phyloP scores from a whole-genome alignment of 1,140 invertebrate genomes.

The Scaptomyza graminum region DNA sequence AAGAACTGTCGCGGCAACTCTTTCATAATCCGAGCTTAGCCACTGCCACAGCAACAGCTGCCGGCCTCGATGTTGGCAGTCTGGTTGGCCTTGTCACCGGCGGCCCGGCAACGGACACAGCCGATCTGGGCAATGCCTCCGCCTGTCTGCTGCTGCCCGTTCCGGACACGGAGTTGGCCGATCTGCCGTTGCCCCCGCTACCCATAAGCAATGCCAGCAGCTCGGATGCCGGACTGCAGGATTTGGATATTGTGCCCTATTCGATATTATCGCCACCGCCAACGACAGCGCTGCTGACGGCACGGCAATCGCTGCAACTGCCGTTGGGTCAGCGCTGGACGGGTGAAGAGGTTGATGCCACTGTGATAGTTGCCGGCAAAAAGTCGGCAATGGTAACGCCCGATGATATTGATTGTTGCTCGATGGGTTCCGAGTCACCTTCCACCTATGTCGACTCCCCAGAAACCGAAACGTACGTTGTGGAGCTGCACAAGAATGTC shows the following conservation, averaged over 20 bases:
- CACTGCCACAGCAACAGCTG: slow-evolving; percentile 63
- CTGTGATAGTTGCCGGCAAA: slow-evolving; percentile 74
- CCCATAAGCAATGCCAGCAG: slow-evolving; percentile 46
- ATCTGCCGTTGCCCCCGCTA: slow-evolving; percentile 78
- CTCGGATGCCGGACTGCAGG: slow-evolving; percentile 49
- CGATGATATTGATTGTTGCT: slow-evolving; percentile 51
- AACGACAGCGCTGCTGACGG: slow-evolving; percentile 26
- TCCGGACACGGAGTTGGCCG: slow-evolving; percentile 71
- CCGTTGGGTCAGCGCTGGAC: slow-evolving; percentile 61
- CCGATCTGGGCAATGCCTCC: slow-evolving; percentile 54
- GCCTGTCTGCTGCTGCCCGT: slow-evolving; percentile 5
- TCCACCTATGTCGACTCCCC: slow-evolving; percentile 79
- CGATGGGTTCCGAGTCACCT: slow-evolving; percentile 54
- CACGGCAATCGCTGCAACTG: slow-evolving; percentile 63
- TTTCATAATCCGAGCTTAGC: slow-evolving; percentile 85
- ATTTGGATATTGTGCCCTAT: slow-evolving; percentile 79
- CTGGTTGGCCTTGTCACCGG: slow-evolving; percentile 68
- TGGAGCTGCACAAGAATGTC: slow-evolving; percentile 87
- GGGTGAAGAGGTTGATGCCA: slow-evolving; percentile 56
- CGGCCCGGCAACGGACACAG: slow-evolving; percentile 58
- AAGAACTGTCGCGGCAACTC: slow-evolving; percentile 91
- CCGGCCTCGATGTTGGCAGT: slow-evolving; percentile 54
- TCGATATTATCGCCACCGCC: slow-evolving; percentile 79
- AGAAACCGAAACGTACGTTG: slow-evolving; percentile 86
- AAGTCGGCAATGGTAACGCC: slow-evolving; percentile 47